A percentile compares a stretch with the other conserved stretches of the same genome.
These are phyloP conservation scores for Pissodes strobi DNA, from an alignment of 1,140 invertebrate genomes.

Conservation along the genomic window DNA sequence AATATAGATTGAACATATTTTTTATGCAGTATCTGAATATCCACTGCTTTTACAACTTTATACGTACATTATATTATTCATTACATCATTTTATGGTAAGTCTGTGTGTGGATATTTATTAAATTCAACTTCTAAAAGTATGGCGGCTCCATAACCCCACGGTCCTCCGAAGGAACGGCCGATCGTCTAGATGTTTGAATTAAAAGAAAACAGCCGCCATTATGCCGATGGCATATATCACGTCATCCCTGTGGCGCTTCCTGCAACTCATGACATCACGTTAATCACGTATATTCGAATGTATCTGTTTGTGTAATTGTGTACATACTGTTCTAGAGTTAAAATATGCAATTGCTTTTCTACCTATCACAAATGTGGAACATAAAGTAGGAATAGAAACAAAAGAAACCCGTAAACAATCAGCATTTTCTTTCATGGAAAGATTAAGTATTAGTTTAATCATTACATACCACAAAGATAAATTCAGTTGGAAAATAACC, in stretches of 20 bases:
- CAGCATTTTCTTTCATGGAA: too few relatives aligned
- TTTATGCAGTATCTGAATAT: conserved; percentile 1
- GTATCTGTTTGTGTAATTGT: too few relatives aligned
- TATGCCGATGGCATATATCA: conserved; percentile 53
- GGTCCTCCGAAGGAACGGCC: too few relatives aligned
- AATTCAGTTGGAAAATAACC: too few relatives aligned
- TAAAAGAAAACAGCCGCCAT: conserved; percentile 48
- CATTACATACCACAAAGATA: too few relatives aligned
- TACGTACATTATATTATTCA: background rate
- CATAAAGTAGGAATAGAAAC: too few relatives aligned
- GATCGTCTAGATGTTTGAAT: conserved; percentile 15
- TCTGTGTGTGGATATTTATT: background rate
- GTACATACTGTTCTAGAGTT: too few relatives aligned
- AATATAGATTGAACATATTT: conserved; percentile 19
- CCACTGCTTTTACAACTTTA: conserved; percentile 5
- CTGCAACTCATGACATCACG: conserved; percentile 47
- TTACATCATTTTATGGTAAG: conserved; percentile 6
- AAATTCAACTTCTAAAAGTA: background rate
- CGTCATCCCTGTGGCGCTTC: conserved; percentile 44
- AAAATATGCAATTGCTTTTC: too few relatives aligned
- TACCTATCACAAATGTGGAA: too few relatives aligned
- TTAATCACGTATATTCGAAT: too few relatives aligned
- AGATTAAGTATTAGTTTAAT: too few relatives aligned
- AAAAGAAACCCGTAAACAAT: too few relatives aligned
- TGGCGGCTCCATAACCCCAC: background rate